A percentile compares a stretch with the other conserved stretches of the same genome.
Conservation (phyloP, 1,140 invertebrate species). For the Palaemon carinicauda region DNA sequence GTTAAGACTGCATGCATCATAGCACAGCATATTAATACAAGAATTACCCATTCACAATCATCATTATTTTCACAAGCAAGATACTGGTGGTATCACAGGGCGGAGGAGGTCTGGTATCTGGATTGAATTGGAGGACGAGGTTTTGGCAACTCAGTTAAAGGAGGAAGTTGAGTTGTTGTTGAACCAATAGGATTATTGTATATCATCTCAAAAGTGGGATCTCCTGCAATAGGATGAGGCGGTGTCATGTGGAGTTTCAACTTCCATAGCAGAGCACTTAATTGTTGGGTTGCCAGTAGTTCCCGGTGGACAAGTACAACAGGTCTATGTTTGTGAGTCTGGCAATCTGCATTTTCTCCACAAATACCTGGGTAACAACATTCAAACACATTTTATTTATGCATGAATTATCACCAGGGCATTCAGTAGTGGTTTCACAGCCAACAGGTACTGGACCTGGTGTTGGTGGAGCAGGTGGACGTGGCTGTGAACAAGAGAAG, state of each 20-base stretch:
- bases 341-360: constrained; percentile 75
- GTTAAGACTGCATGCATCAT: constrained; percentile 69
- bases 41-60: constrained; percentile 61
- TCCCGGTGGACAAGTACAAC: constrained; percentile 77
- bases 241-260: constrained; percentile 53
- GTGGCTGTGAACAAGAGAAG: background rate
- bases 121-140: constrained; percentile 70
- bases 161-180: constrained; percentile 72
- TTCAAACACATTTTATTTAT: constrained; percentile 76
- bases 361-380: constrained; percentile 72
- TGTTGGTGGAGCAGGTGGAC: constrained; percentile 57
- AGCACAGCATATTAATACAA: constrained; percentile 62
- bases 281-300: constrained; percentile 59
- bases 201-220: constrained; percentile 68
- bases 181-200: background rate
- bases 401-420: constrained; percentile 66
- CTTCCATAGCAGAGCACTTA: constrained; percentile 59
- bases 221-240: background rate
- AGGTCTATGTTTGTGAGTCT: constrained; percentile 81
- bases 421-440: too few relatives aligned
- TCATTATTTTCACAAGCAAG: constrained; percentile 60
- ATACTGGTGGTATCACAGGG: constrained; percentile 82
- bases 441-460: constrained; percentile 69
- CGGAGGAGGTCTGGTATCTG: constrained; percentile 79
- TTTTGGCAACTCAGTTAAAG: constrained; percentile 68